phyloP scores from a whole-genome alignment of 2,888 invertebrate genomes.

The Eledone cirrhosa region DNA sequence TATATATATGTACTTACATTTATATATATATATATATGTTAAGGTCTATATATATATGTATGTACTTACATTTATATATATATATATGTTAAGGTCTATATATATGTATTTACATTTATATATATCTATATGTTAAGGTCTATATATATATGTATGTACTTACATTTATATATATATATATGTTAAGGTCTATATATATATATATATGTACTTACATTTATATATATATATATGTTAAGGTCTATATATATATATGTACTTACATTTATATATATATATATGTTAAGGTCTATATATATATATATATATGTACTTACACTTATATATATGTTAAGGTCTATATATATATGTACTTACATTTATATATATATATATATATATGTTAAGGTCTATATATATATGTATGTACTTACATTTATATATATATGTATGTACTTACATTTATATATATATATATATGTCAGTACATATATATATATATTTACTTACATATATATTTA shows the following conservation, averaged over 20 bases:
- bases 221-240: not conserved
- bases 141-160: not conserved
- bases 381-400: not conserved
- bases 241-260: not conserved
- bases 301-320: not conserved
- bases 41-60: too few relatives aligned
- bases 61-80: too few relatives aligned
- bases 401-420: not conserved
- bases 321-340: not conserved
- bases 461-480: not conserved
- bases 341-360: not conserved
- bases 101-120: not conserved
- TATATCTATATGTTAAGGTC: not conserved
- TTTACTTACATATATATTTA: not conserved
- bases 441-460: slow-evolving; percentile 2
- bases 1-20: not conserved
- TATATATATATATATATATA: not conserved
- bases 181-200: too few relatives aligned
- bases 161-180: too few relatives aligned
- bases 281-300: too few relatives aligned
- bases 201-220: not conserved
- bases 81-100: too few relatives aligned
- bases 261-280: not conserved
- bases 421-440: not conserved
- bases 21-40: not conserved